Conservation (phyloP, 2,113 vertebrate species). For the Paraplagusia blochii region DNA sequence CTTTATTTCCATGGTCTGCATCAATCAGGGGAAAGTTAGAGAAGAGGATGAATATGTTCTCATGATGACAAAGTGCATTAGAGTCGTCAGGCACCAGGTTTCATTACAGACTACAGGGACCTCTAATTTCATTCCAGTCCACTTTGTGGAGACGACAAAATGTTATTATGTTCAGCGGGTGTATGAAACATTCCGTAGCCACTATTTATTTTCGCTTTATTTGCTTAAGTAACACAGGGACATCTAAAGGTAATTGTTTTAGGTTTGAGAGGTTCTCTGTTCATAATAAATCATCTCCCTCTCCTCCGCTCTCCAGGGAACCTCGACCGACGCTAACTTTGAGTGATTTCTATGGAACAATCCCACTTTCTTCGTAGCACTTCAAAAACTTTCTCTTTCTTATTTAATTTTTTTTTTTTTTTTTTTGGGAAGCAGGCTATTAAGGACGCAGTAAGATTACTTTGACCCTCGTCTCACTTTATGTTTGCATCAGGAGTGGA, state of each 20-base stretch:
- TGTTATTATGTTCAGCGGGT: conserved; percentile 76
- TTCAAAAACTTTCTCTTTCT: conserved; percentile 61
- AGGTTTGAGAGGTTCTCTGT: conserved; percentile 64
- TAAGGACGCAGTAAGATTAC: conserved; percentile 58
- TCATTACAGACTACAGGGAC: conserved; percentile 77
- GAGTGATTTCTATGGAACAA: conserved; percentile 53
- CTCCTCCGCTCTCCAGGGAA: conserved; percentile 60
- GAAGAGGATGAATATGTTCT: conserved; percentile 68
- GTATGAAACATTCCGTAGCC: conserved; percentile 73
- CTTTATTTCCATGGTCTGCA: conserved; percentile 45
- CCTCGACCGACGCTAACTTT: conserved; percentile 48
- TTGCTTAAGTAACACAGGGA: conserved; percentile 74
- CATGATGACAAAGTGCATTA: conserved; percentile 76
- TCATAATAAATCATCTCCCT: conserved; percentile 78
- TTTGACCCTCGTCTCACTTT: conserved; percentile 60
- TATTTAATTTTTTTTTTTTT: conserved; percentile 15
- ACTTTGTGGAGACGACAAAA: conserved; percentile 78
- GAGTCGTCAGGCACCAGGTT: conserved; percentile 62
- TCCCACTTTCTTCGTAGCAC: conserved; percentile 44
- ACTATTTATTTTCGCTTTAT: conserved; percentile 80
- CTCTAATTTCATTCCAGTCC: conserved; percentile 79
- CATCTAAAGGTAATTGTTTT: conserved; percentile 78
- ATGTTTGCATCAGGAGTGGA: conserved; percentile 59
- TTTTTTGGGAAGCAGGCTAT: conserved; percentile 26
- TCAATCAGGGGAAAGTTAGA: conserved; percentile 68